Evolutionary conservation across 1,140 invertebrate species (phyloP), one percentile per base, ranked within the genome.

Genomic region (Heliothis virescens): DNA sequence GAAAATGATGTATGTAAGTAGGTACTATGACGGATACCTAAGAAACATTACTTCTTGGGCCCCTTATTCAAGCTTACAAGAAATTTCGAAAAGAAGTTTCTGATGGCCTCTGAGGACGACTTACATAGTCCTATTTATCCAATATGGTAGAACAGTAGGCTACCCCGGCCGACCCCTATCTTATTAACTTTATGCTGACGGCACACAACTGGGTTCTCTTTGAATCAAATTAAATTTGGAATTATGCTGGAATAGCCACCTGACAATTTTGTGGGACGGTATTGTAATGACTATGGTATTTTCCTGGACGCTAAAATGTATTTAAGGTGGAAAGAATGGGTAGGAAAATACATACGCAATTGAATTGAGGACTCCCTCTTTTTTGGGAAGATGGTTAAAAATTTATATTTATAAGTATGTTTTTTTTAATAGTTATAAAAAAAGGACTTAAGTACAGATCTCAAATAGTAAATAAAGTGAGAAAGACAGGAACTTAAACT

Each of bases 141-240:
- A 77, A 77, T 78, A 69, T 69, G 62, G 48, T 65, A 29, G 21
- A 48, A 78, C 26, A 67, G 26, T 26, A 52, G 29, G 15, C 13
- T 16, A 53, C 52, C 69, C 62, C 52, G 63, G 3, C 48, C 48
- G 76, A 57, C 57, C 48, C 47, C 67, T 72, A 52, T 72, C 77
- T 79, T 79, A 79, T 79, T 79, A 79, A 72, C 65, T 79, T 79
- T 72, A 79, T 53, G 77, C 65, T 79, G 65, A 79, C 77, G n/a
- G 47, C 50, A n/a, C 18, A 9, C 12, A 26, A 34, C 15, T 53
- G 18, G 63, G 60, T 76, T 62, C 34, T 74, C 55, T 74, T 74
- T 60, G 34, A 60, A 50, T 60, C 72, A 48, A 48, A 74, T 60
- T 74, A 48, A 60, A 74, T 21, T 18, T 16, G 48, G 18, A 50